Percentiles rank a stretch among this genome's conserved stretches.
Conservation (phyloP, 2,797 vertebrate genomes). For the Naso thynnoides region DNA sequence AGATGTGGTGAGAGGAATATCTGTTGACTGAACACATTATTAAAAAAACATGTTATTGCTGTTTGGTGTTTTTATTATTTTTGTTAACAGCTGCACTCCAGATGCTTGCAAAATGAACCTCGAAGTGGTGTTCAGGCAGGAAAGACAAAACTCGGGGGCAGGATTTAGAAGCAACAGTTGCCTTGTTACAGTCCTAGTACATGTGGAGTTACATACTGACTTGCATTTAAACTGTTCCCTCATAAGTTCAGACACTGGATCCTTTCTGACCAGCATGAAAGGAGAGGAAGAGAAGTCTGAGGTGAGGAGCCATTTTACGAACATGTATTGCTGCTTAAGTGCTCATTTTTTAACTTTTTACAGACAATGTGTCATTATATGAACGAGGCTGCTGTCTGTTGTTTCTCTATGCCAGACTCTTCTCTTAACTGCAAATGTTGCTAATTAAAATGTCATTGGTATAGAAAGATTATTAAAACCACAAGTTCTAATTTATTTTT, state of each 20-base stretch:
- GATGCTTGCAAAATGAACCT: not conserved
- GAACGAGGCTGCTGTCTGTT: not conserved
- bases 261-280: not conserved
- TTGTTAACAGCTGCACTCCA: not conserved
- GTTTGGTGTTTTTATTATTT: too few relatives aligned
- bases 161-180: not conserved
- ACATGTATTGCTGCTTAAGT: not conserved
- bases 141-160: not conserved
- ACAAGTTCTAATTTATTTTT: too few relatives aligned
- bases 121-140: not conserved
- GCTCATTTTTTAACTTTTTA: not conserved
- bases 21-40: too few relatives aligned
- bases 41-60: too few relatives aligned
- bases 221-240: not conserved
- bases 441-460: not conserved
- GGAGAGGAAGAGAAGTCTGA: conserved; percentile 11
- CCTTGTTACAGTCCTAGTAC: not conserved
- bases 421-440: not conserved
- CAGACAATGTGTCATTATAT: not conserved
- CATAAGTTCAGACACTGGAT: not conserved
- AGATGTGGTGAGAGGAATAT: too few relatives aligned
- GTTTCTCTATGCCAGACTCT: not conserved
- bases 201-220: conserved; percentile 51
- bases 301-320: conserved; percentile 45
- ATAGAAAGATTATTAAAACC: not conserved